A percentile compares a stretch with the other conserved stretches of the same genome.
Conservation (phyloP, 1,140 invertebrate species). For the Drosophila nebulosa region DNA sequence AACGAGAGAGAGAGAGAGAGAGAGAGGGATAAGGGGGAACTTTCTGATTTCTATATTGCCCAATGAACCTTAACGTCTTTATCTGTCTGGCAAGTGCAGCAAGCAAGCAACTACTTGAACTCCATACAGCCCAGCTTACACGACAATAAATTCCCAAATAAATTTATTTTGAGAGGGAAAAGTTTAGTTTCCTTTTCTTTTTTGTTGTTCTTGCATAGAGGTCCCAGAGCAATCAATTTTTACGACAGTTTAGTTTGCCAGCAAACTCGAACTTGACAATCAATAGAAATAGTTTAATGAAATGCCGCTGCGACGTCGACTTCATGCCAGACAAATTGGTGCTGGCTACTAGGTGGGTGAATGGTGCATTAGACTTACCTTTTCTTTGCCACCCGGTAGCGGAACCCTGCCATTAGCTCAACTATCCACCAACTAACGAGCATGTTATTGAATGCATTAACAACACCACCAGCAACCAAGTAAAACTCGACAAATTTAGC, state of each 20-base stretch:
- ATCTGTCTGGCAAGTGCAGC: conserved; percentile 30
- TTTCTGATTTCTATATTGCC: conserved; percentile 22
- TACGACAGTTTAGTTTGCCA: conserved; percentile 47
- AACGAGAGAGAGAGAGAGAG: not conserved
- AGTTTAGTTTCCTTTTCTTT: not conserved
- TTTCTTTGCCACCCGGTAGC: conserved; percentile 16
- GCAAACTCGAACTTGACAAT: conserved; percentile 41
- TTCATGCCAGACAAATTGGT: not conserved
- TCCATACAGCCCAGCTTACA: conserved; percentile 9
- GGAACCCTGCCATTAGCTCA: conserved; percentile 28
- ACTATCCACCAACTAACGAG: conserved; percentile 30
- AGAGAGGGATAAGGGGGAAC: not conserved
- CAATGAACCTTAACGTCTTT: conserved; percentile 38
- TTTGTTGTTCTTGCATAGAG: not conserved
- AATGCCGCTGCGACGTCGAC: conserved; percentile 15
- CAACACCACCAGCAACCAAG: not conserved
- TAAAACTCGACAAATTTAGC: not conserved
- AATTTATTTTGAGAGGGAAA: conserved; percentile 36
- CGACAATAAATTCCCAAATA: conserved; percentile 41
- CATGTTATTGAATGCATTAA: conserved; percentile 36
- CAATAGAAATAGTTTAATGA: conserved; percentile 56
- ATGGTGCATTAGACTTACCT: not conserved
- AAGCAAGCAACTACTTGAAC: conserved; percentile 37
- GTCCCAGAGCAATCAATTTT: conserved; percentile 48
- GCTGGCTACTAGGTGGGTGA: not conserved